Percentiles rank a stretch among this genome's conserved stretches.
Conservation (phyloP, 2,113 vertebrate genomes). For the Megaceryle maxima region DNA sequence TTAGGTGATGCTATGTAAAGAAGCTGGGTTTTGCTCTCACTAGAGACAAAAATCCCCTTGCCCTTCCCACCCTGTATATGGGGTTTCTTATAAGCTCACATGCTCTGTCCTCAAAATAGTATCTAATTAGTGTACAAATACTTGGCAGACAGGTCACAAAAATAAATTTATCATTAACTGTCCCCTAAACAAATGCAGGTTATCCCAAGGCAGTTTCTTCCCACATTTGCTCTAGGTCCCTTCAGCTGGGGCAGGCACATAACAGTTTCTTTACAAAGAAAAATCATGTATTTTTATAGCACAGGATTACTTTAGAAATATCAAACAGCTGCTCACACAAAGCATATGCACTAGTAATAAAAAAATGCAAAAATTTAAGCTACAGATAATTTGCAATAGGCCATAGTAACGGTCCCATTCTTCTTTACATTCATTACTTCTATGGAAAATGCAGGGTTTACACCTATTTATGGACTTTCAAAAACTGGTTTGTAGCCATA, state of each 20-base stretch:
- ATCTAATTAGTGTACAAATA: slow-evolving; percentile 28
- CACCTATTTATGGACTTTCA: neutral
- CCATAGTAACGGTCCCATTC: neutral
- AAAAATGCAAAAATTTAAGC: neutral
- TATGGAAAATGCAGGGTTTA: neutral
- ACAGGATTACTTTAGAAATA: neutral
- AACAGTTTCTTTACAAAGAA: neutral
- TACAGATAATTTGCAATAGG: neutral
- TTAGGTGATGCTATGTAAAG: slow-evolving; percentile 23
- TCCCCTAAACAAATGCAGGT: slow-evolving; percentile 7
- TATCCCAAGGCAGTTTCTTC: neutral
- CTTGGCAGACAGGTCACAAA: neutral
- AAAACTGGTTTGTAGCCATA: neutral
- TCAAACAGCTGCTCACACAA: neutral
- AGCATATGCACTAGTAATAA: neutral
- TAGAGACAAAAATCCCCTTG: neutral
- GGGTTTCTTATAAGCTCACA: neutral
- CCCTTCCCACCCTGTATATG: neutral
- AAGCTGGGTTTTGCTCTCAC: neutral
- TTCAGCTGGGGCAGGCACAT: neutral
- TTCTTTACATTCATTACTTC: neutral
- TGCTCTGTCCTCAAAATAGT: slow-evolving; percentile 2
- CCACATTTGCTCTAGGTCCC: neutral
- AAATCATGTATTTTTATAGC: neutral
- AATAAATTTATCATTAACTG: slow-evolving; percentile 52